Evolutionary conservation across 2,888 invertebrate species (phyloP), one percentile per base, ranked within the genome.

Genomic region (Sepioteuthis lessoniana): DNA sequence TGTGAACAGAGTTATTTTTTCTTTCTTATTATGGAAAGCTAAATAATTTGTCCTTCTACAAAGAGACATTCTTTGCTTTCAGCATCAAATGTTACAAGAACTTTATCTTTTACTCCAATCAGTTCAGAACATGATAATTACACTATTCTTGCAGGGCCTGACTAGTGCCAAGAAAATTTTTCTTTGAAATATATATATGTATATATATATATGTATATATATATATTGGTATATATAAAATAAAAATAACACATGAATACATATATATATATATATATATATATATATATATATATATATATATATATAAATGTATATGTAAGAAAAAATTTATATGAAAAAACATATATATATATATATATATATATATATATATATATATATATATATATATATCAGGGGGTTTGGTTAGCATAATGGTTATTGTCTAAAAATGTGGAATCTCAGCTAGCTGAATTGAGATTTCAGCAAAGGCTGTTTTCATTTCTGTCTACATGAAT

Each of bases 271-370:
- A 76, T 76, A 76, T 76, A n/a, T 76, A 76, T 76, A n/a, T n/a
- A 76, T 76, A 76, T 76, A 76, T 76, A 76, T 76, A 76, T n/a
- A 13, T n/a, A 76, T 76, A n/a, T n/a, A 76, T 76, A n/a, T 76
- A n/a, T 76, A n/a, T 31, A 10, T 76, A n/a, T 31, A n/a, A 7
- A 76, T 2, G n/a, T 76, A n/a, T 76, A n/a, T n/a, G 16, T 76
- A 76, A 16, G 0, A 16, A 31, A n/a, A 76, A 76, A n/a, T 1
- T 2, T 60, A 5, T 28, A 60, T 55, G 47, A 13, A 47, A 8
- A 47, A 1, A 13, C 10, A 1, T 19, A 55, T 21, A 55, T 5
- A 55, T 55, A 5, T 5, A 55, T 4, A 25, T 5, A 55, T 21
- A 55, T 55, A 0, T 21, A 5, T 7, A 55, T 21, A 55, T 55